Conservation (phyloP, 2,888 invertebrate genomes). For the Entomobrya multifasciata region DNA sequence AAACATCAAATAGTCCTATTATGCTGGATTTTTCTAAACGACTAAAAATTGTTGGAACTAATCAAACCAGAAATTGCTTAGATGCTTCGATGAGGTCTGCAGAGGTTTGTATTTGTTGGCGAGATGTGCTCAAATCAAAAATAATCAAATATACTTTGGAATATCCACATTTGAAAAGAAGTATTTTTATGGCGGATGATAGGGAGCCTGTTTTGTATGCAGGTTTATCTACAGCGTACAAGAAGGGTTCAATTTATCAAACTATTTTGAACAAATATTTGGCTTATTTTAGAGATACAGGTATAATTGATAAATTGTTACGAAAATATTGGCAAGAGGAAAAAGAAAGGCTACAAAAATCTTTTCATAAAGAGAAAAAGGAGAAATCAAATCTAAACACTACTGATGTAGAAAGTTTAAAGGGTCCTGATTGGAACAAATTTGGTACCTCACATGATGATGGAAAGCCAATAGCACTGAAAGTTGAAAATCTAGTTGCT, state of each 20-base stretch:
- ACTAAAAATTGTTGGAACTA: background rate
- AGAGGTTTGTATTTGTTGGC: slow-evolving; percentile 18
- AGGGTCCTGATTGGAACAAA: no score
- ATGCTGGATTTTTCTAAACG: background rate
- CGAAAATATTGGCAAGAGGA: background rate
- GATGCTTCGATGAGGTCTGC: background rate
- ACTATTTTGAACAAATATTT: background rate
- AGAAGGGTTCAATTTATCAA: slow-evolving; percentile 6
- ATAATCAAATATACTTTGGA: background rate
- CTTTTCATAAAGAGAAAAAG: no score
- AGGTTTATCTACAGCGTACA: background rate
- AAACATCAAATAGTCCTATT: background rate
- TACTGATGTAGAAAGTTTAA: no score
- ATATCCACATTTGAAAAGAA: background rate
- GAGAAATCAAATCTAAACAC: background rate
- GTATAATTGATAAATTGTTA: background rate
- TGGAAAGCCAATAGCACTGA: background rate
- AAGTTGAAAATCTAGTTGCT: background rate
- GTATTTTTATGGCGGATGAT: background rate
- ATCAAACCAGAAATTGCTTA: background rate
- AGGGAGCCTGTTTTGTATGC: background rate
- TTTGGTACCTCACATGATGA: no score
- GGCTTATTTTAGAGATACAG: background rate
- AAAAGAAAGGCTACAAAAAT: background rate
- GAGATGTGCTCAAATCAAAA: background rate